phyloP scores from a whole-genome alignment of 1,140 invertebrate species.

The Oscheius sp. region DNA sequence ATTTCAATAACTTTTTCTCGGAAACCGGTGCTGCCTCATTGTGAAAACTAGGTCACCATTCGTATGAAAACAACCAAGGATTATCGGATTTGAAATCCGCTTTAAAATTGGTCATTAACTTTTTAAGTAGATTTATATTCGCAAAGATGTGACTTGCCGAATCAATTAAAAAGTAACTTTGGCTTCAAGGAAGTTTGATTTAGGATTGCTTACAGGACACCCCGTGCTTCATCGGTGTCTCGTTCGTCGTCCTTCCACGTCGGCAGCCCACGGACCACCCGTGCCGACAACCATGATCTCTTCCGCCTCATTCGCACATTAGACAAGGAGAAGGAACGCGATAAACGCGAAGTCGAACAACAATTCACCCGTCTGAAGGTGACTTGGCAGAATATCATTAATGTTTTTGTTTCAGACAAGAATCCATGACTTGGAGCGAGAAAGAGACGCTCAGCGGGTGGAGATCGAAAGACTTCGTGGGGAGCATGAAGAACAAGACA shows the following conservation, averaged over 20 bases:
- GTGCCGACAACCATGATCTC: constrained; percentile 20
- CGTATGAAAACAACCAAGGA: no score
- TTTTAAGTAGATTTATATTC: no score
- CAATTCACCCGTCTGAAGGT: constrained; percentile 30
- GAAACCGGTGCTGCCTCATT: no score
- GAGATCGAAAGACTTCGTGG: constrained; percentile 18
- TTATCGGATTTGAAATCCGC: no score
- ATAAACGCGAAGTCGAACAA: constrained; percentile 23
- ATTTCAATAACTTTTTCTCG: no score
- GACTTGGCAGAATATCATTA: neutral
- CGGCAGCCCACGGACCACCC: neutral
- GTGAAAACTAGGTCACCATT: no score
- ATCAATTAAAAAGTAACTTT: neutral
- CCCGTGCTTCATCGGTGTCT: neutral
- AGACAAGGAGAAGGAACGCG: constrained; percentile 29
- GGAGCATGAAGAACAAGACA: constrained; percentile 4
- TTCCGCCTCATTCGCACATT: constrained; percentile 22
- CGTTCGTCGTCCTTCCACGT: constrained; percentile 8
- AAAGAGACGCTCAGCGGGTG: neutral
- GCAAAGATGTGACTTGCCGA: neutral
- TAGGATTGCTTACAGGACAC: neutral
- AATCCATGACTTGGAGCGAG: constrained; percentile 20
- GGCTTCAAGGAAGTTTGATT: neutral
- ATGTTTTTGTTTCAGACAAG: constrained; percentile 5
- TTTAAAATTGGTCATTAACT: no score